Base-by-base conservation (phyloP, 2,797 vertebrate genomes). In the Heteromormyrus szaboi region DNA sequence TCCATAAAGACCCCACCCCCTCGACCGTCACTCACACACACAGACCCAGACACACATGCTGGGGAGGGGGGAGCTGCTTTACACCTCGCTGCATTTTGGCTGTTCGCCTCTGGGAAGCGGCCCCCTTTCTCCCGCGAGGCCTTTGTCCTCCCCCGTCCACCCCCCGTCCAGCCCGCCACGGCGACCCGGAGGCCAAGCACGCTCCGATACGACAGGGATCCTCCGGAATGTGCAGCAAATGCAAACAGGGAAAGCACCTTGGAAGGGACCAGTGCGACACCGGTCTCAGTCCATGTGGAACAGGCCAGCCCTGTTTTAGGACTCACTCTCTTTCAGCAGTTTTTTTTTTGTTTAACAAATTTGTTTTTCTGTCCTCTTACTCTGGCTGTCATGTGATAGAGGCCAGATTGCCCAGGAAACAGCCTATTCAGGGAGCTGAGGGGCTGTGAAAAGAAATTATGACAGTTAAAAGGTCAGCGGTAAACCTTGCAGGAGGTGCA, bases 1-100 rank as follows among this genome's bases (percentile, higher is more conserved):
- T 37, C 65, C 65, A 72, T 72, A 72, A 72, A 72, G 8, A 90
- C 81, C 93, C 94, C 93, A 93, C 94, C 93, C 95, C 90, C 90
- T 87, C 88, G 88, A 92, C 86, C 87, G 89, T 88, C 90, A 86
- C 88, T 84, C 76, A 56, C 88, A 72, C 46, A 53, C 89, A 84
- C 90, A 62, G 53, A 89, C 88, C 48, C 87, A 81, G 87, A 88
- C 83, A 65, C 79, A 48, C 59, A 76, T 37, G 50, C 89, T 29
- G 48, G 81, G 46, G 81, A 84, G 46, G 88, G 92, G 92, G 97
- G 97, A 62, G 22, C 97, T 96, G 95, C 95, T 98, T 98, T 98
- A 97, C 98, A 99, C 97, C 97, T 97, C 96, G 94, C 96, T 98
- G 97, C 95, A 96, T 98, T 97, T 96, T 96, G 96, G 92, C 96